Evolutionary conservation across 2,113 vertebrate genomes (phyloP), one percentile per base, ranked within the genome.

Genomic region (Nerophis ophidion): DNA sequence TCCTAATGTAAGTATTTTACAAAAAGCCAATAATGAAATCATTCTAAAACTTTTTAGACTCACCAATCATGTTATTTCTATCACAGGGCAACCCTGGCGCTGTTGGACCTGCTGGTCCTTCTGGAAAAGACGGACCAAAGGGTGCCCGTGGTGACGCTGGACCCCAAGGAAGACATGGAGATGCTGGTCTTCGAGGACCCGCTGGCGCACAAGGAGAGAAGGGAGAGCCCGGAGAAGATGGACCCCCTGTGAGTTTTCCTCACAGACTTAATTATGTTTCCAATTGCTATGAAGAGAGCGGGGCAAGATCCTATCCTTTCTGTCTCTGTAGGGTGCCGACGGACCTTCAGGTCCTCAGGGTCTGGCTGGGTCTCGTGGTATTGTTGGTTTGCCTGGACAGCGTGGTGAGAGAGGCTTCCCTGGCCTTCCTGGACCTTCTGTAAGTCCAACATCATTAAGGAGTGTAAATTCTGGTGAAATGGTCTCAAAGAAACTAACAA

Each of bases 351-450:
- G 96, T n/a, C 94, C 95, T 62, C 86, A 91, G 48, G 95, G 95
- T 71, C 78, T 95, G 81, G 89, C 87, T 58, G 97, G 97, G 63
- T 91, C 93, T 57, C 93, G 94, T 53, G 97, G 97, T 83, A 98
- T 97, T 61, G 95, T 98, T 13, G 96, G 96, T 84, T 84, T 98
- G 50, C 97, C 97, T 3, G 97, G 97, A 8, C 97, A 99, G 68
- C 95, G 97, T 33, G 97, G 97, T 42, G 96, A 98, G 85, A 92
- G 96, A 81, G 96, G 96, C 16, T 99, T 99, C 87, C 89, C 97
- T 0, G 96, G 97, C 47, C 89, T 98, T 70, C 92, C 95, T 0
- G 95, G 97, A 63, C 93, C 96, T 13, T 94, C 95, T 80, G 96
- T 98, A 81, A 95, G 95, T 34, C 6, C 13, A 7, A 8, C 6